Evolutionary conservation across 2,888 invertebrate species (phyloP).

Genomic region (Limnephilus marmoratus): DNA sequence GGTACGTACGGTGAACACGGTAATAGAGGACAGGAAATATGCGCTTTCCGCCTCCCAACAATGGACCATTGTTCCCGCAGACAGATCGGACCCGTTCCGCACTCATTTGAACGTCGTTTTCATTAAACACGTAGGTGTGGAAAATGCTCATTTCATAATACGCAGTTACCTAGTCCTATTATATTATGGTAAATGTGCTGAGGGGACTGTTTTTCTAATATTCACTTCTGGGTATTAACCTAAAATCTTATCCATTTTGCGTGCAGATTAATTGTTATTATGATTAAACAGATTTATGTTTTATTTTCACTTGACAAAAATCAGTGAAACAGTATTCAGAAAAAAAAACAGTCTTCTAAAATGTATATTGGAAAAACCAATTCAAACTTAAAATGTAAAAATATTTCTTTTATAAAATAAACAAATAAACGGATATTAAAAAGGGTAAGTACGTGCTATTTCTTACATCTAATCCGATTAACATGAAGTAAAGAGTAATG

Average conservation of each 20-base stretch:
- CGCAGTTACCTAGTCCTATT: neutral
- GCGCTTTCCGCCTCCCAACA: constrained; percentile 40
- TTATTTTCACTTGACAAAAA: neutral
- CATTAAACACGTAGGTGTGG: neutral
- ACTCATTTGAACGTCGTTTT: constrained; percentile 32
- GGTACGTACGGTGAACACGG: constrained; percentile 13
- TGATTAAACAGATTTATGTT: no score
- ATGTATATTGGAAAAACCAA: neutral
- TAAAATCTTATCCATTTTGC: neutral
- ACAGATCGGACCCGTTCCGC: constrained; percentile 25
- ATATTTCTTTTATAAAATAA: no score
- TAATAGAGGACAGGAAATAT: constrained; percentile 46
- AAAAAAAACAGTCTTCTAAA: neutral
- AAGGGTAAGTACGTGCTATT: no score
- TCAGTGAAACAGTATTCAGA: neutral
- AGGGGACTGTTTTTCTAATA: neutral
- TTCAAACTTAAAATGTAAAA: no score
- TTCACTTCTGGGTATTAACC: neutral
- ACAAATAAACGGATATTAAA: no score
- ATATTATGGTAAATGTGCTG: neutral
- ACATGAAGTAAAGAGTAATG: no score
- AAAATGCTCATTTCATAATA: neutral
- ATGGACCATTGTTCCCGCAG: constrained; percentile 43
- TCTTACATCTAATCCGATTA: no score
- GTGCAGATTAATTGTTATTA: no score